Conservation (phyloP, 2,113 vertebrate genomes). For the Myrmecobius fasciatus region DNA sequence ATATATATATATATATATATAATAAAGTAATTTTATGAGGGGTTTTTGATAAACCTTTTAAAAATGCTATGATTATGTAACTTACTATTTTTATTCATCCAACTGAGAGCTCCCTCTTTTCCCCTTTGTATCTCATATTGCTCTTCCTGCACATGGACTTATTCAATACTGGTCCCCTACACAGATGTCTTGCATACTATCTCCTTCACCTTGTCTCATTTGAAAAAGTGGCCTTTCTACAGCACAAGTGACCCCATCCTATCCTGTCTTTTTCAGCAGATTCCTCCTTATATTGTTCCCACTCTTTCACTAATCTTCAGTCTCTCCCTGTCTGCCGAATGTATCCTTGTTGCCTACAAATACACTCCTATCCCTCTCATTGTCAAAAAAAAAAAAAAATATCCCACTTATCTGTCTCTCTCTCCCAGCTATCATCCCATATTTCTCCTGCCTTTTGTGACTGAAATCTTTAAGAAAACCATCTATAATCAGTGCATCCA, state of each 20-base stretch:
- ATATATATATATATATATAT: not conserved
- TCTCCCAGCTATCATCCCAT: not conserved
- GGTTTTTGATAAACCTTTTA: not conserved
- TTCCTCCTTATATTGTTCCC: not conserved
- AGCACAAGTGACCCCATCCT: too few species aligned
- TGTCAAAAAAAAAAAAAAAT: too few species aligned
- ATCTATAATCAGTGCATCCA: not conserved
- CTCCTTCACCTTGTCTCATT: not conserved
- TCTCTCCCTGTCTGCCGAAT: not conserved
- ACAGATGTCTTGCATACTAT: not conserved
- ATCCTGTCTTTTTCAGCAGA: not conserved
- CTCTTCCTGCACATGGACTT: not conserved
- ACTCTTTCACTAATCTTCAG: not conserved
- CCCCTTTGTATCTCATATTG: not conserved
- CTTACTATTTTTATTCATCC: not conserved
- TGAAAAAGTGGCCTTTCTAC: not conserved
- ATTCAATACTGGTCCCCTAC: too few species aligned
- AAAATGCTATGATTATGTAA: not conserved
- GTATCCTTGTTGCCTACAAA: not conserved
- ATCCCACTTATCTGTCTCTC: too few species aligned
- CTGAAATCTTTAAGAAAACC: not conserved
- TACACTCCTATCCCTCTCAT: not conserved
- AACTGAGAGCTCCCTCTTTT: not conserved
- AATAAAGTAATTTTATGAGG: not conserved
- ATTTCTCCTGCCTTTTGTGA: not conserved